Base-by-base conservation (phyloP, 2,888 invertebrate genomes). In the Eupithecia exiguata region DNA sequence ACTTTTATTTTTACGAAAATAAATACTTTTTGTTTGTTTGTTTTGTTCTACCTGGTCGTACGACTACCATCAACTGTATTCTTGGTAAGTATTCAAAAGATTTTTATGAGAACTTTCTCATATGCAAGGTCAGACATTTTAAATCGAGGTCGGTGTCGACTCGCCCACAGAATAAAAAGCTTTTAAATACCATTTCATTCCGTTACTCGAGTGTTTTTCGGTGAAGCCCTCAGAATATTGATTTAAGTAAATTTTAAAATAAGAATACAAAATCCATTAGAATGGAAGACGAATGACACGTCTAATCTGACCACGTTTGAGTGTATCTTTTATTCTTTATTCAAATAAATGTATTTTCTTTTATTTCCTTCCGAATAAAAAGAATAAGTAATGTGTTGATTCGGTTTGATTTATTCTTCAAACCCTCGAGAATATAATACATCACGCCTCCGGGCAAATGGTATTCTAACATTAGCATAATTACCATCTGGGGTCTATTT, bases 301-400 rank as follows among this genome's bases (percentile, higher is more conserved):
- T 84, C 89, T 90, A 93, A 93, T 93, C 89, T 88, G 77, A 90
- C 91, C 92, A 89, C 88, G 85, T 79, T 91, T 84, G 86, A 92
- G 92, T 89, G 88, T 80, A 14, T 66, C 66, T 66, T 66, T 66
- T 43, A 66, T 66, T 35, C n/a, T 36, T 65, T 66, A 66, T 66
- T 40, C 66, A 66, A 66, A 66, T 66, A 43, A 40, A 66, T 40
- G 66, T 66, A 66, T 65, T 65, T 65, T 86, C 81, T 84, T 84
- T 83, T 84, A 80, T 81, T 81, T 69, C 38, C 69, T 58, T 84
- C 86, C 81, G 82, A 85, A 88, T 88, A 43, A 79, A 81, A 79
- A 84, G 87, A 89, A 88, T 90, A 87, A 89, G 79, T 89, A 89
- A 90, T 90, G 88, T 86, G 84, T 84, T 86, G 83, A 86, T 85